Base-by-base conservation (phyloP, 2,113 vertebrate species). In the Pagrus major region DNA sequence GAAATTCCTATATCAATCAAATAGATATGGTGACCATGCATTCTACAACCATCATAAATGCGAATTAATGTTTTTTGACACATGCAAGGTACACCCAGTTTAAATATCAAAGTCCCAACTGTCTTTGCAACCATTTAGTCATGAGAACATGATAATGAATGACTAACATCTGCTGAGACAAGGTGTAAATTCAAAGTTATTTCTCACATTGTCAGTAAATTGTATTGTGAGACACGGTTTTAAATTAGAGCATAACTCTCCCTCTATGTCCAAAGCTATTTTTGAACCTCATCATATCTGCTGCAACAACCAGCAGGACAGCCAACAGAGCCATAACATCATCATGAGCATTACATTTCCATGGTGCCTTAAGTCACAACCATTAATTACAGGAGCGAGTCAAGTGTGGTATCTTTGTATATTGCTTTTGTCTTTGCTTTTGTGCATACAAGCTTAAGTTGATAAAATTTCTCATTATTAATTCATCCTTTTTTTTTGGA, bases 401-500 rank as follows among this genome's bases (percentile, higher is more conserved):
- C 20, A 29, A 25, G 20, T 35, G 44, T 33, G 14, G 15, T n/a
- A n/a, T 58, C 49, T 64, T n/a, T 16, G 0, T 25, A 6, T 10
- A 51, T 61, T 47, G 6, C 33, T 81, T 61, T 63, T 37, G 5
- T 29, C 12, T 46, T 69, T 39, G 3, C 29, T 56, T 51, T 47
- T 68, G 23, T 33, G 18, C 20, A 65, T 4, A 29, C 35, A 42
- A 25, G 42, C 31, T 41, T 16, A 71, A 71, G 27, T 35, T 29
- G 20, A 64, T 41, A 37, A n/a, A 0, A 47, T n/a, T n/a, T 54
- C n/a, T 51, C 52, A 72, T 83, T 54, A 83, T 54, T 60, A 61
- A 78, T 54, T 60, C 9, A 72, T 44, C 5, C 10, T 1, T 61
- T 61, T 54, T 23, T 41, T 23, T 27, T 52, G 14, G 37, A 49